Evolutionary conservation across 1,140 invertebrate species (phyloP).

Genomic region (Bicyclus anynana): DNA sequence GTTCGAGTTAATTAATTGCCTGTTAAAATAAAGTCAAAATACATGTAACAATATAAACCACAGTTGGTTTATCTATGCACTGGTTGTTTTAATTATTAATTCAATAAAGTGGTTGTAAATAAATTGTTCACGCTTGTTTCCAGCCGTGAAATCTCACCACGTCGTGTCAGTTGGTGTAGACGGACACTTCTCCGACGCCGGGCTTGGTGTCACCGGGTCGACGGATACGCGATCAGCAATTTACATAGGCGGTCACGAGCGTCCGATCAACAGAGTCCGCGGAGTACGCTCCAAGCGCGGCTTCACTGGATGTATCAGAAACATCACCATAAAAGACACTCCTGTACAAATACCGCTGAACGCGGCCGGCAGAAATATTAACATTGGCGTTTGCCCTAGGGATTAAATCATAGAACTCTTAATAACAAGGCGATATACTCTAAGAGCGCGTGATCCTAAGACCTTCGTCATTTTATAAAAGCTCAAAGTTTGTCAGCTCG

Average conservation of each 20-base stretch:
- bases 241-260: constrained; percentile 91
- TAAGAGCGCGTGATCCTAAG: no score
- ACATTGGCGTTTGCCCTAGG: constrained; percentile 84
- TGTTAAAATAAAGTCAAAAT: no score
- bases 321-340: constrained; percentile 82
- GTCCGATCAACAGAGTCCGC: constrained; percentile 67
- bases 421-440: no score
- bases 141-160: constrained; percentile 91
- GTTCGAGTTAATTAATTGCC: no score
- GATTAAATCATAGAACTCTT: constrained; percentile 66
- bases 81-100: no score
- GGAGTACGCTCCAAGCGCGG: constrained; percentile 80
- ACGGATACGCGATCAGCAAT: constrained; percentile 91
- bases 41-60: no score
- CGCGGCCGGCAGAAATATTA: constrained; percentile 82
- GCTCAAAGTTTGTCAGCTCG: no score
- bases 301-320: constrained; percentile 90
- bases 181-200: constrained; percentile 81
- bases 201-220: constrained; percentile 82
- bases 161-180: constrained; percentile 90
- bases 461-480: no score
- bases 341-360: constrained; percentile 78
- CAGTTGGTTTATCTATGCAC: no score
- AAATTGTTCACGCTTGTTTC: constrained; percentile 37
- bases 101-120: no score